These are phyloP conservation scores for Drosophila busckii DNA, from an alignment of 1,140 invertebrate genomes.

Conservation along the genomic window DNA sequence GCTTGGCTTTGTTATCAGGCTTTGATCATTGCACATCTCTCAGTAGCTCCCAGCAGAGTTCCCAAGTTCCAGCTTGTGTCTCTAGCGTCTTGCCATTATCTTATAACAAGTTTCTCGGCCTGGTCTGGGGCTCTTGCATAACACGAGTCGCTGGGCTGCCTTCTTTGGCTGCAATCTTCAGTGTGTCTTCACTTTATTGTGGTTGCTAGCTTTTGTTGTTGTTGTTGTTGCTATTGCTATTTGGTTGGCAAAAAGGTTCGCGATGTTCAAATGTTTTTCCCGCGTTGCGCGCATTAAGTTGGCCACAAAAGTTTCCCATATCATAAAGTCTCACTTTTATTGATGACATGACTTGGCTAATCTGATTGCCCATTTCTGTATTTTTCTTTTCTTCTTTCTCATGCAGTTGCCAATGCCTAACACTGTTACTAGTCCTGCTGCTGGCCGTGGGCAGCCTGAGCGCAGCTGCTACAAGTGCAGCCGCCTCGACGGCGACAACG, in stretches of 20 bases:
- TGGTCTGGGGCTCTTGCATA: slow-evolving; percentile 63
- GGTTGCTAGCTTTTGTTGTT: slow-evolving; percentile 2
- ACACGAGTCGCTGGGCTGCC: slow-evolving; percentile 64
- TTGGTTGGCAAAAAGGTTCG: slow-evolving; percentile 40
- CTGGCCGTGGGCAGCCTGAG: slow-evolving; percentile 33
- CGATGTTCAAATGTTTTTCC: slow-evolving; percentile 66
- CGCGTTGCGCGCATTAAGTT: slow-evolving; percentile 55
- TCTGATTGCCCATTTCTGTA: slow-evolving; percentile 32
- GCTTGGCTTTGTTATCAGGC: not conserved
- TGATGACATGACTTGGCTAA: slow-evolving; percentile 51
- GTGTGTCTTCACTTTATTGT: slow-evolving; percentile 21
- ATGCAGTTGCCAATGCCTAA: slow-evolving; percentile 46
- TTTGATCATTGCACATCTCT: slow-evolving; percentile 5
- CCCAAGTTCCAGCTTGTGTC: no score
- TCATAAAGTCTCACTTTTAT: slow-evolving; percentile 64
- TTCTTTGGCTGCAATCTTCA: slow-evolving; percentile 71
- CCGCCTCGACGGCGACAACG: slow-evolving; percentile 61
- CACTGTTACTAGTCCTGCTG: slow-evolving; percentile 51
- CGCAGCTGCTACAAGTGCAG: slow-evolving; percentile 46
- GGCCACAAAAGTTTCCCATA: slow-evolving; percentile 74
- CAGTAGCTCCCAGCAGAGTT: slow-evolving; percentile 15
- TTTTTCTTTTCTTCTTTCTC: slow-evolving; percentile 20
- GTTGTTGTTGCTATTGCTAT: slow-evolving; percentile 29
- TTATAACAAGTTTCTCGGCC: slow-evolving; percentile 68
- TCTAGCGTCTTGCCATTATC: slow-evolving; percentile 39